These are phyloP conservation scores for Sacculina carcini DNA, from an alignment of 2,888 invertebrate species.

Conservation along the genomic window DNA sequence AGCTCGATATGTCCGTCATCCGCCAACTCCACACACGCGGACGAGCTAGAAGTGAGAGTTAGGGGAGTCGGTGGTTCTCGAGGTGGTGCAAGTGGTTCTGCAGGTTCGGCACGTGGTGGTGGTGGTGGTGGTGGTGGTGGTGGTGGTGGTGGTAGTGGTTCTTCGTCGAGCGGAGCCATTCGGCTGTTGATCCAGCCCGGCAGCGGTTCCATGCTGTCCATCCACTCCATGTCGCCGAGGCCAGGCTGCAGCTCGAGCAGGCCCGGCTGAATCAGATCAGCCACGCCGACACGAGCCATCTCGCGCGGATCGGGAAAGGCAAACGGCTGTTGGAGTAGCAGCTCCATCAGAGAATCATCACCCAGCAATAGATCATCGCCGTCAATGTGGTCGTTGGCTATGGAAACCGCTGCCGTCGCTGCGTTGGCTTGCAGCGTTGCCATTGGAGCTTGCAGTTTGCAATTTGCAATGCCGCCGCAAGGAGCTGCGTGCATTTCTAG, in stretches of 20 bases:
- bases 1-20: conserved; percentile 1
- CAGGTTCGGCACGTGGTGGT: neutral
- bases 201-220: conserved; percentile 63
- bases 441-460: too few relatives aligned
- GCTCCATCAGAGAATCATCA: conserved; percentile 43
- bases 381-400: conserved; percentile 24
- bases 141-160: neutral
- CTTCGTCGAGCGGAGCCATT: neutral
- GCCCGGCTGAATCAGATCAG: conserved; percentile 95
- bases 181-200: conserved; percentile 29
- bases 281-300: conserved; percentile 28
- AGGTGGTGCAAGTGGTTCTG: neutral
- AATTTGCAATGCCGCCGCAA: too few relatives aligned
- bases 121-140: neutral
- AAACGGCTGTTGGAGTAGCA: conserved; percentile 50
- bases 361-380: conserved; percentile 54
- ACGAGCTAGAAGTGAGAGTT: too few relatives aligned
- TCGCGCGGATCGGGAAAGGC: conserved; percentile 90
- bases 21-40: conserved; percentile 13
- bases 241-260: conserved; percentile 88
- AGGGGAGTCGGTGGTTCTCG: too few relatives aligned
- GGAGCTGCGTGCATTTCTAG: too few relatives aligned
- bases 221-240: conserved; percentile 52
- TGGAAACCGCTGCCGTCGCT: neutral
- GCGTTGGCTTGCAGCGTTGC: too few relatives aligned